Evolutionary conservation across 1,140 invertebrate genomes (phyloP).

Genomic region (Drosophila equinoxialis): DNA sequence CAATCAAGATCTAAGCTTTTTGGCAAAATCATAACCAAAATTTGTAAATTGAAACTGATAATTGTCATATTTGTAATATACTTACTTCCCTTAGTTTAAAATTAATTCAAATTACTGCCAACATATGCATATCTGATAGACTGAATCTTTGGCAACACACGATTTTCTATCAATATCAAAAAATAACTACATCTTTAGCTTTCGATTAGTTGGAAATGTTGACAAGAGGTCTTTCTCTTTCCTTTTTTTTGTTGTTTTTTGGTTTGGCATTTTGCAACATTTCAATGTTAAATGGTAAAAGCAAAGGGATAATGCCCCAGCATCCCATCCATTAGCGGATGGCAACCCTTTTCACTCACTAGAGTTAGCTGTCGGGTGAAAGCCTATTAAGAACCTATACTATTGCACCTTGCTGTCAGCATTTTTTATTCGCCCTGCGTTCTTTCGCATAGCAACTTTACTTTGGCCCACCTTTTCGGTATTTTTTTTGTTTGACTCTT

Average conservation of each 20-base stretch:
- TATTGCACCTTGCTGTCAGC: constrained; percentile 38
- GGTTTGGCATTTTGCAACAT: constrained; percentile 37
- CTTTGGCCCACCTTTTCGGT: not conserved
- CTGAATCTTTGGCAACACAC: too few species aligned
- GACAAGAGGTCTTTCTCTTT: constrained; percentile 12
- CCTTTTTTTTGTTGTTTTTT: not conserved
- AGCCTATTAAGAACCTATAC: constrained; percentile 36
- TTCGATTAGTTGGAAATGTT: not conserved
- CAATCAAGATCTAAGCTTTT: too few species aligned
- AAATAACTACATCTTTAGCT: not conserved
- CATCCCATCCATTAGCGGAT: not conserved
- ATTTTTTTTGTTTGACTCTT: not conserved
- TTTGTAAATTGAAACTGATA: too few species aligned
- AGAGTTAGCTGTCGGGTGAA: constrained; percentile 18
- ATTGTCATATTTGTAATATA: too few species aligned
- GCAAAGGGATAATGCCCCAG: not conserved
- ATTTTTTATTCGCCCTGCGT: not conserved
- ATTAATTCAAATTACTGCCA: too few species aligned
- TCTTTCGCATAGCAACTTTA: constrained; percentile 7
- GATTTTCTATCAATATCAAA: too few species aligned
- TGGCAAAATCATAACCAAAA: too few species aligned
- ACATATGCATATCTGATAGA: too few species aligned
- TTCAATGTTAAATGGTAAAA: not conserved
- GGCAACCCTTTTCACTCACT: constrained; percentile 18
- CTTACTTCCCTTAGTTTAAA: too few species aligned